A percentile compares a stretch with the other conserved stretches of the same genome.
phyloP scores from a whole-genome alignment of 53 echinoderm and acorn worm species.

The Echinarachnius parma region DNA sequence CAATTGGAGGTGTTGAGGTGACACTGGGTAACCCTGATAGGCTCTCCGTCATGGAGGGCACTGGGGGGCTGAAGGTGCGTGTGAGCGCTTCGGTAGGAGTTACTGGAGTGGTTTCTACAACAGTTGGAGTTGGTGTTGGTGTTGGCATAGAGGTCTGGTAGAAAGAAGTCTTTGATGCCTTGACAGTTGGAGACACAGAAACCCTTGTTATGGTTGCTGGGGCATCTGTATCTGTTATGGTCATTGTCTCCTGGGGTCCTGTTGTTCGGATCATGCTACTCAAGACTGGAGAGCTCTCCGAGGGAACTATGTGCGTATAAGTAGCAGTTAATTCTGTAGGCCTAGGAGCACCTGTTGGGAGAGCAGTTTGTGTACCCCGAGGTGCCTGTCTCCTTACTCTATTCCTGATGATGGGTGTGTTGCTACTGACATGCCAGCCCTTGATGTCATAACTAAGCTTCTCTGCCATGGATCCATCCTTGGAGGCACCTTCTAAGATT shows the following conservation, averaged over 20 bases:
- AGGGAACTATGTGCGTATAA: constrained; percentile 37
- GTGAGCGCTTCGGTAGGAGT: constrained; percentile 42
- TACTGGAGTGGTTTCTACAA: constrained; percentile 7
- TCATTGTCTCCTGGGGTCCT: constrained; percentile 25
- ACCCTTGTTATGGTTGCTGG: constrained; percentile 21
- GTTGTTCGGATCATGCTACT: constrained; percentile 53
- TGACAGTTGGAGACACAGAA: constrained; percentile 35
- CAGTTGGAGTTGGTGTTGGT: constrained; percentile 67
- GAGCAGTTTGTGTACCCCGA: constrained; percentile 77
- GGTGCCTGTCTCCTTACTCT: constrained; percentile 76
- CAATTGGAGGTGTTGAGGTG: constrained; percentile 27
- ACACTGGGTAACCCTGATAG: constrained; percentile 21
- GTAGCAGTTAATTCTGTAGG: constrained; percentile 59
- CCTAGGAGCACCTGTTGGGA: constrained; percentile 65
- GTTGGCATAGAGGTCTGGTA: constrained; percentile 52
- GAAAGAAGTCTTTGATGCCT: constrained; percentile 42
- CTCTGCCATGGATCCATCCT: constrained; percentile 90
- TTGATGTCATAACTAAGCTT: constrained; percentile 84
- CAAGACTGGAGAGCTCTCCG: constrained; percentile 63
- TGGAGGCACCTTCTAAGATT: constrained; percentile 77
- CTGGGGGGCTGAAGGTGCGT: constrained; percentile 52
- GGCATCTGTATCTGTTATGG: constrained; percentile 33
- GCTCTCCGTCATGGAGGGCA: constrained; percentile 54
- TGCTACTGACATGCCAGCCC: constrained; percentile 90
- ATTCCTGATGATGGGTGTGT: constrained; percentile 53